Base-by-base conservation (phyloP, 2,888 invertebrate species). In the Zygaena filipendulae region DNA sequence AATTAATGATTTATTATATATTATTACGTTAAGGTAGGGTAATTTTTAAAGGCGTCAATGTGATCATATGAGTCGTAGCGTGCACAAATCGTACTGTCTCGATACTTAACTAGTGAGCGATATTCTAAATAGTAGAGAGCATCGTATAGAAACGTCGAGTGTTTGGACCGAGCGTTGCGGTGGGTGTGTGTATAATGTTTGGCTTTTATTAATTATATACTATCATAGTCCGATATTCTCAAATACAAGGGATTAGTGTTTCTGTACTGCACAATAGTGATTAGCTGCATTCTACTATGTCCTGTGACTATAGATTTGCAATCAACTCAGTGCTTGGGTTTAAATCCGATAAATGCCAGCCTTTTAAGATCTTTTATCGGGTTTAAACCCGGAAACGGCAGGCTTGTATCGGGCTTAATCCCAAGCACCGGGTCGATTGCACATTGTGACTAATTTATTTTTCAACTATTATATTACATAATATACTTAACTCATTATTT, bases 31-130 rank as follows among this genome's bases (percentile, higher is more conserved):
- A 54, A 49, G 37, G 28, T 66, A 68, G 55, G 22, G 45, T 71
- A 72, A 69, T 60, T 59, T 60, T n/a, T 58, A 53, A 70, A 67
- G 59, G 66, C 71, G 69, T 77, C 62, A 63, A 70, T 77, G 75
- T 75, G 77, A 74, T 77, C 64, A 63, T 69, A 58, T 62, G 68
- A 69, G 57, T 68, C 47, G 68, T 75, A 77, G 77, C 52, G 63
- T 72, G 75, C 77, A 75, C 77, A 69, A 71, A 69, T 59, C 54
- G 60, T 71, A 67, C 60, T 50, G 56, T 60, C 59, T 68, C 61
- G 59, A 52, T 59, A 52, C 46, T 59, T 47, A n/a, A n/a, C n/a
- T n/a, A 55, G 53, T 49, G 59, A 52, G 52, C 54, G 56, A 62
- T 54, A 56, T 55, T 44, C 56, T 52, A 47, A 40, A 48, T 36